Evolutionary conservation across 2,888 invertebrate species (phyloP), one percentile per base, ranked within the genome.

Genomic region (Hirtodrosophila trivittata): DNA sequence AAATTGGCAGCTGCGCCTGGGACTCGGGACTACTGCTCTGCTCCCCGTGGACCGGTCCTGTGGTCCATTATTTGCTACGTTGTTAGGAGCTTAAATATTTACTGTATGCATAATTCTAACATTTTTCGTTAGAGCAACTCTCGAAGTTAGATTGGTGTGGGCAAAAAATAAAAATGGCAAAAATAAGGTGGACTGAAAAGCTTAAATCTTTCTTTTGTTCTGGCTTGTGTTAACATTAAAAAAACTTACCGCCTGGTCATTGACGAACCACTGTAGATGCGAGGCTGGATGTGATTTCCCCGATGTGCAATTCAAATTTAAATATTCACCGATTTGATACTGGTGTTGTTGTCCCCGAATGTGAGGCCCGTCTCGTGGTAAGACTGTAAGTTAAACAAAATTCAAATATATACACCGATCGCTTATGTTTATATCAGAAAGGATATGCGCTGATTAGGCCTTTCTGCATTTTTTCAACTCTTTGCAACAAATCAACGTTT

Each of bases 201-300:
- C 41, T 37, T 16, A 12, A 32, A 39, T 42, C 18, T 38, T 38
- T 38, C 10, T 35, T 26, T 21, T 25, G 25, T 12, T 28, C 13
- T n/a, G 33, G 26, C 16, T 12, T 26, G 25, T 50, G 54, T 42
- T 54, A 42, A 63, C 47, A 21, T 21, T n/a, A n/a, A 21, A 21
- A 21, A 21, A 52, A 90, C 89, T 89, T 91, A 95, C 95, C 93
- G 94, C 93, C 90, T 94, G 93, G 77, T 95, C 95, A 87, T 95
- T 95, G 87, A 95, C 94, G 90, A 94, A 95, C 95, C 95, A 95
- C 87, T 94, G 94, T 18, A 95, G 92, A 67, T 93, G 92, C 14
- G 95, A 94, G 13, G 95, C 94, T 25, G 95, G 95, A 89, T 94
- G 94, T 62, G 95, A 95, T 88, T 94, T 93, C 37, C 94, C 94